Percentiles rank a stretch among this genome's conserved stretches.
Evolutionary conservation across 2,888 invertebrate species (phyloP).

Genomic region (Diaprepes abbreviatus): DNA sequence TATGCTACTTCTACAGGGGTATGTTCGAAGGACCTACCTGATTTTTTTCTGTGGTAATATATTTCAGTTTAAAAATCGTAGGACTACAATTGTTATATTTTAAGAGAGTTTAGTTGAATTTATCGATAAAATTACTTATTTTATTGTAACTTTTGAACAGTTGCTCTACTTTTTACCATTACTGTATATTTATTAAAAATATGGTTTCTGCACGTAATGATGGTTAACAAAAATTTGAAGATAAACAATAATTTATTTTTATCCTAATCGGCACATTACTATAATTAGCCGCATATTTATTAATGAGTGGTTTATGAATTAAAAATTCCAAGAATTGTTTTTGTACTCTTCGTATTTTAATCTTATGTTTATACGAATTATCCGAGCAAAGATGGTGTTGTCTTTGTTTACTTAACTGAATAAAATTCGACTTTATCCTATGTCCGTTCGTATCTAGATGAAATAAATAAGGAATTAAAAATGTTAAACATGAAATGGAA

Average conservation of each 20-base stretch:
- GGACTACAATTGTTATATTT: too few relatives aligned
- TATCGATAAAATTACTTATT: too few relatives aligned
- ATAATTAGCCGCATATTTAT: constrained; percentile 19
- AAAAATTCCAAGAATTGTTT: constrained; percentile 31
- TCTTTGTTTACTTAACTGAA: constrained; percentile 13
- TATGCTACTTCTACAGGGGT: too few relatives aligned
- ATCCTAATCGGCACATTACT: not conserved
- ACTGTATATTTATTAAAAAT: too few relatives aligned
- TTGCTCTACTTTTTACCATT: too few relatives aligned
- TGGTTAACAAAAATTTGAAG: not conserved
- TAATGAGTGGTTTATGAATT: constrained; percentile 33
- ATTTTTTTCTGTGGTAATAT: too few relatives aligned
- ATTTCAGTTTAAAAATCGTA: too few relatives aligned
- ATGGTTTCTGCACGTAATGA: too few relatives aligned
- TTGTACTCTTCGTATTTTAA: constrained; percentile 5
- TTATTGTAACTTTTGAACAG: too few relatives aligned
- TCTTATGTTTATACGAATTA: constrained; percentile 13
- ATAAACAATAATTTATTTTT: not conserved
- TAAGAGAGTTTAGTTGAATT: too few relatives aligned
- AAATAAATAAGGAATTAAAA: not conserved
- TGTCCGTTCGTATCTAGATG: not conserved
- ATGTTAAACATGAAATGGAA: not conserved
- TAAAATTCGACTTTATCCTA: constrained; percentile 17
- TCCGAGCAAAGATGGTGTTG: constrained; percentile 1
- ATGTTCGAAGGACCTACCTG: too few relatives aligned